A percentile compares a stretch with the other conserved stretches of the same genome.
phyloP scores from a whole-genome alignment of 2,888 invertebrate genomes.

The Eledone cirrhosa region DNA sequence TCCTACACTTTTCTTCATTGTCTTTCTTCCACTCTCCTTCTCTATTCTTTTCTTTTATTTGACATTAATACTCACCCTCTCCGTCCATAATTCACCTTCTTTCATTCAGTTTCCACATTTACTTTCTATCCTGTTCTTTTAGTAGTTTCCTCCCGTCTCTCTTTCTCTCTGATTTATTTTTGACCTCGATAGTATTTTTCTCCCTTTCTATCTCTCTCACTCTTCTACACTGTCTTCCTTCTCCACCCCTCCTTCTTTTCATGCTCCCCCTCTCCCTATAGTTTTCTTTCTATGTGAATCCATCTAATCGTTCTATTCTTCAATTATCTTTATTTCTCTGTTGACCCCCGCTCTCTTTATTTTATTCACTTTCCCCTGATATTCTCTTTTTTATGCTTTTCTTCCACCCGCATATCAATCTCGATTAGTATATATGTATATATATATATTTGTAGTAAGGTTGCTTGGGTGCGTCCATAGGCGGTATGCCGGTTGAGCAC shows the following conservation, averaged over 20 bases:
- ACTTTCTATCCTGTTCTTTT: too few species aligned
- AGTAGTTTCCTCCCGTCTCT: too few species aligned
- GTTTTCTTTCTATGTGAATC: not conserved
- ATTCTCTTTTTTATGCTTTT: not conserved
- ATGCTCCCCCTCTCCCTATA: not conserved
- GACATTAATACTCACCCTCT: not conserved
- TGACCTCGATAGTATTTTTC: not conserved
- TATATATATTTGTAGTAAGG: too few species aligned
- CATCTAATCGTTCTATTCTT: not conserved
- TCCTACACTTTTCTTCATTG: not conserved
- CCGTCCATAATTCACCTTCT: constrained; percentile 8
- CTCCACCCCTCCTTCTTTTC: not conserved
- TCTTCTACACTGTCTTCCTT: too few species aligned
- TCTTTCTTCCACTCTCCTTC: not conserved
- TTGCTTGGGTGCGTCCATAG: too few species aligned
- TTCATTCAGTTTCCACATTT: not conserved
- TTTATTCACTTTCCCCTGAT: too few species aligned
- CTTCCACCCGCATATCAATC: not conserved
- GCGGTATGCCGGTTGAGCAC: too few species aligned
- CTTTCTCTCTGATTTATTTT: not conserved
- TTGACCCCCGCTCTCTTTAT: not conserved
- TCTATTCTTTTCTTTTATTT: not conserved
- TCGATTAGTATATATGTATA: not conserved
- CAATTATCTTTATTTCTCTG: not conserved
- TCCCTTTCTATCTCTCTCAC: too few species aligned